Percentiles rank a stretch among this genome's conserved stretches.
These are phyloP conservation scores for Clarias macrocephalus DNA, from an alignment of 2,113 vertebrate genomes.

Conservation along the genomic window DNA sequence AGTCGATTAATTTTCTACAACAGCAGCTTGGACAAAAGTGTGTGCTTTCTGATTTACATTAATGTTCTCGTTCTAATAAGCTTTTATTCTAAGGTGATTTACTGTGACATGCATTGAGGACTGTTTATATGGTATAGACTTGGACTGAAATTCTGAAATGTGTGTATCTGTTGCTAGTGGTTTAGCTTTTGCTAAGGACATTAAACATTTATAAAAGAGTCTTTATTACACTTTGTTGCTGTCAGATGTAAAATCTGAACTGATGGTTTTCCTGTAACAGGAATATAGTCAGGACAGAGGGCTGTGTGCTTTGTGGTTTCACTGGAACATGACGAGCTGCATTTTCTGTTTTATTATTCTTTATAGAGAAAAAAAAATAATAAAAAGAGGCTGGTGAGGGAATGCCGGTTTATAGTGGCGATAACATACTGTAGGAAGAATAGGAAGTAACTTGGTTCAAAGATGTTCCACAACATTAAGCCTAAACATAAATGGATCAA, in stretches of 20 bases:
- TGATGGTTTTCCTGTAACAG: neutral
- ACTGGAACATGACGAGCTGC: neutral
- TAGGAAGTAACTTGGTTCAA: neutral
- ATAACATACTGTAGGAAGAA: neutral
- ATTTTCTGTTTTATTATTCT: neutral
- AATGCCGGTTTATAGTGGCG: neutral
- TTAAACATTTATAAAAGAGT: too few relatives aligned
- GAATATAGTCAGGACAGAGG: neutral
- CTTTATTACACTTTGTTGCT: too few relatives aligned
- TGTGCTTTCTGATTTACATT: neutral
- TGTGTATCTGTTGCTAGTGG: neutral
- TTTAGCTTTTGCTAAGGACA: neutral
- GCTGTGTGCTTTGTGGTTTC: neutral
- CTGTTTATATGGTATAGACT: neutral
- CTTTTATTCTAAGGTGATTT: too few relatives aligned
- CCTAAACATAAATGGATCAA: neutral
- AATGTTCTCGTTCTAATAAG: too few relatives aligned
- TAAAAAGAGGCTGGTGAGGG: neutral
- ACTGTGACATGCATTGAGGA: neutral
- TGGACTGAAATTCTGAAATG: neutral
- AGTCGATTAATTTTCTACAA: neutral
- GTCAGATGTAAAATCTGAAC: too few relatives aligned
- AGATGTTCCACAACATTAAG: neutral
- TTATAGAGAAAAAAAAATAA: neutral
- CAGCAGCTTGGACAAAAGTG: neutral